Evolutionary conservation across 2,888 invertebrate species (phyloP).

Genomic region (Flexamia atlantica): DNA sequence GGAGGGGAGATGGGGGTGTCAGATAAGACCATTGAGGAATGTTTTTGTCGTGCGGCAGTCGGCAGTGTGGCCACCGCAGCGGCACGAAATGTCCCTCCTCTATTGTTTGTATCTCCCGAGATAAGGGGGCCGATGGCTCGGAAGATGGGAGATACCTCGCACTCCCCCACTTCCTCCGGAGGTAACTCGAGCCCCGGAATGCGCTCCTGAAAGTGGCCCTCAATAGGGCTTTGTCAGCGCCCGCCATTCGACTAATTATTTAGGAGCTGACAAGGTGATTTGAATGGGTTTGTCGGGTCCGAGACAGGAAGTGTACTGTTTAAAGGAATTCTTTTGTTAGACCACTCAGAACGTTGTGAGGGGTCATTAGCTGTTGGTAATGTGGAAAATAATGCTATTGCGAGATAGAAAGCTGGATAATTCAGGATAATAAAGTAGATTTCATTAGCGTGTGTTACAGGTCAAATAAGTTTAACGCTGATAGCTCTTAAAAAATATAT

Average conservation of each 20-base stretch:
- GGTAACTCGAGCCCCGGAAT: constrained; percentile 42
- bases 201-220: constrained; percentile 34
- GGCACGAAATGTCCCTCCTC: constrained; percentile 51
- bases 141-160: no score
- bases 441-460: no score
- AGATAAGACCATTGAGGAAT: constrained; percentile 59
- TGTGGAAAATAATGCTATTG: not conserved
- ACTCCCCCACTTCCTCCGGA: constrained; percentile 21
- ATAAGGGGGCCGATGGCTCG: constrained; percentile 12
- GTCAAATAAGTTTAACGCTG: no score
- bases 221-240: constrained; percentile 40
- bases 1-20: constrained; percentile 56
- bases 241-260: constrained; percentile 37
- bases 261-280: not conserved
- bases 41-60: constrained; percentile 54
- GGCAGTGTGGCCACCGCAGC: constrained; percentile 38
- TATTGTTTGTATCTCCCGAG: constrained; percentile 43
- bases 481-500: no score
- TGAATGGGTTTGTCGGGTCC: constrained; percentile 35
- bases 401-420: no score
- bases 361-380: not conserved
- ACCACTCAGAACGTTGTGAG: not conserved
- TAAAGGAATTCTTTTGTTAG: not conserved
- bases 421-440: no score
- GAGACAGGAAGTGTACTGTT: constrained; percentile 28